Base-by-base conservation (phyloP, 2,113 vertebrate species). In the Oxyura jamaicensis region DNA sequence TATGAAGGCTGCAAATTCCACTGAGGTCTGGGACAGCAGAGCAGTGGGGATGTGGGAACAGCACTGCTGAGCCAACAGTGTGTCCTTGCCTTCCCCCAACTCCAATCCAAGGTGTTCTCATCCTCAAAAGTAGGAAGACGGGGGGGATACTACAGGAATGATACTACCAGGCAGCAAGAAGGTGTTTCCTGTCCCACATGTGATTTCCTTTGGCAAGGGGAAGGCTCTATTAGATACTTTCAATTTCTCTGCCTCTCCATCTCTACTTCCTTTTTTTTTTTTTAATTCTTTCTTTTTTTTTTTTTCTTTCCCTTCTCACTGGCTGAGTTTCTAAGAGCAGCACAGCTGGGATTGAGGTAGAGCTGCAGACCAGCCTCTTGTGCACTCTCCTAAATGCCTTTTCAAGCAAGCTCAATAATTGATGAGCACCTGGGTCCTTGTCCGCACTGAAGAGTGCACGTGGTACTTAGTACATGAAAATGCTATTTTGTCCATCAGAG, bases 401-500 rank as follows among this genome's bases (percentile, higher is more conserved):
- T 98, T 98, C 96, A 97, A 97, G 96, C 91, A 93, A 68, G 59
- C 81, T 98, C 93, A 97, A 97, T 98, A 97, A 98, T 97, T 96
- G 93, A 98, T 98, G 92, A 97, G 68, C 89, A 95, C 94, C 95
- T 90, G 91, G 86, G 76, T 92, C 93, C 79, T 96, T 95, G 80
- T 93, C 93, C 76, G 36, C 31, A 22, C 86, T 88, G 86, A 75
- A 83, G 83, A 95, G 74, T 69, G 50, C 92, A 68, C 77, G 72
- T 53, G 31, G 86, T 90, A 93, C 96, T 97, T 86, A 90, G 88
- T 97, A 97, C 97, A 97, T 4, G 84, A 65, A 97, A 98, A 98
- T 82, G 93, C 97, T 94, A 84, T 97, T 97, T 97, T 88, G 94
- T 50, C 87, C 83, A 86, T 95, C 66, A 81, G 74, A 96, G 65